Base-by-base conservation (phyloP, 2,113 vertebrate species). In the Rhinolophus ferrumequinum region DNA sequence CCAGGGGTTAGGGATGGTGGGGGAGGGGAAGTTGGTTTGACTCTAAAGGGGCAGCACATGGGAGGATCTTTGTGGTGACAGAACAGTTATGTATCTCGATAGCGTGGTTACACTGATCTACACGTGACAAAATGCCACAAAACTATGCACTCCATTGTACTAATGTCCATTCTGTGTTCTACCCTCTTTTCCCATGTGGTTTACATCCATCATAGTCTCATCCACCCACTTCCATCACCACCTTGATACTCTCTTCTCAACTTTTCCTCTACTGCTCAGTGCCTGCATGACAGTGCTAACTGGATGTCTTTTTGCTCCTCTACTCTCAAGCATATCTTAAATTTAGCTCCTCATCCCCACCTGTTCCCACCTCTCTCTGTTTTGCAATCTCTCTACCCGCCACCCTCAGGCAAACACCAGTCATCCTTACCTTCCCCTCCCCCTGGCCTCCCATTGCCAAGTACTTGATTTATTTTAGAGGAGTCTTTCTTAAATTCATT, bases 111-210 rank as follows among this genome's bases (percentile, higher is more conserved):
- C 12, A 5, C 12, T 72, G 60, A 60, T 6, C 33, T 1, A 38
- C 13, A 21, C 1, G 4, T 58, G 41, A 38, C 24, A 2, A 24
- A 67, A 38, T 4, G 15, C 58, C 33, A 33, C 2, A 35, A 18
- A 72, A 47, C 35, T 21, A 52, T 0, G 4, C 0, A 4, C 13
- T 12, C 44, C 11, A 0, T 1, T 1, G 24, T 9, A 54, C 64
- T n/a, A 47, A 33, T 0, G 0, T 35, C 60, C 18, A 7, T 14
- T 54, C 35, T 50, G 41, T 3, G n/a, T 79, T 18, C n/a, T 19
- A 0, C 22, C n/a, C 47, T 58, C 47, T 22, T 18, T 14, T 38
- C 5, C 8, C 21, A 6, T 0, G 3, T 21, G 35, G 95, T 28
- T 14, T 1, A 22, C 30, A 24, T 64, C 62, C 16, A 8, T 7